Evolutionary conservation across 2,797 vertebrate species (phyloP).

Genomic region (Nyctalus aviator): DNA sequence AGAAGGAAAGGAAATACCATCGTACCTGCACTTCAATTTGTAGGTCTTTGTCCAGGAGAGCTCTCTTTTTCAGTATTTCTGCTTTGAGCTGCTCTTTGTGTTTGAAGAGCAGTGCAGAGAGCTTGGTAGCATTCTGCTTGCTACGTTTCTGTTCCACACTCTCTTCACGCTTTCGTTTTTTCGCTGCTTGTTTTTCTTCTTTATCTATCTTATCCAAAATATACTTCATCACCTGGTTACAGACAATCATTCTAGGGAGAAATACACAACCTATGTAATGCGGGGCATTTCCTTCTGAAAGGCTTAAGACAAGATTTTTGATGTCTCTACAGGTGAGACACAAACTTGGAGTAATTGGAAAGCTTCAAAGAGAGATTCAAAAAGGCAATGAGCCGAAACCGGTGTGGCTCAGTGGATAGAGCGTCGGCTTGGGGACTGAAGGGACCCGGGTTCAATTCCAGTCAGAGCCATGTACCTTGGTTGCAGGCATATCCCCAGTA

Average conservation of each 20-base stretch:
- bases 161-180: slow-evolving; percentile 96
- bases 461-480: no score
- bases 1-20: not conserved
- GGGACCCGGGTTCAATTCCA: no score
- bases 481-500: no score
- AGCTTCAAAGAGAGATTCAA: not conserved
- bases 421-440: no score
- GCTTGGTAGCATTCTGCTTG: slow-evolving; percentile 94
- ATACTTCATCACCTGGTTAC: slow-evolving; percentile 99
- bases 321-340: not conserved
- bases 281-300: not conserved
- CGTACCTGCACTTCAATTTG: slow-evolving; percentile 97
- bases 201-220: slow-evolving; percentile 99
- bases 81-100: slow-evolving; percentile 98
- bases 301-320: not conserved
- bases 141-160: slow-evolving; percentile 96
- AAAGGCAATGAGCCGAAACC: not conserved
- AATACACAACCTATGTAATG: slow-evolving; percentile 79
- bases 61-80: slow-evolving; percentile 97
- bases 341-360: not conserved
- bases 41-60: slow-evolving; percentile 96
- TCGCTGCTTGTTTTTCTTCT: slow-evolving; percentile 95
- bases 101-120: slow-evolving; percentile 96
- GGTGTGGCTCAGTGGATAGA: no score
- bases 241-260: slow-evolving; percentile 95